phyloP scores from a whole-genome alignment of 2,888 invertebrate genomes.

The Xylocampa areola region DNA sequence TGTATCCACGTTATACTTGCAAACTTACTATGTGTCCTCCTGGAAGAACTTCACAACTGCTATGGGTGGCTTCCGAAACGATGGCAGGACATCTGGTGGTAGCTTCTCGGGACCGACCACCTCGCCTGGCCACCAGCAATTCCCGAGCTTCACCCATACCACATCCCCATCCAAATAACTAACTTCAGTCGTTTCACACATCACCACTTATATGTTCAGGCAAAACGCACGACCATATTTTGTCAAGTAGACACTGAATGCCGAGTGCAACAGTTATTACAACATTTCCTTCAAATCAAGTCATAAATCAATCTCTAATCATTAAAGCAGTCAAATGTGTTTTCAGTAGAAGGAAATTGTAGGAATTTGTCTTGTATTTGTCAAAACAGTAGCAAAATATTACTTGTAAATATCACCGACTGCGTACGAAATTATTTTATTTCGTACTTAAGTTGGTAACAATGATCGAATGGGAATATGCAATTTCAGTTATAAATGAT shows the following conservation, averaged over 20 bases:
- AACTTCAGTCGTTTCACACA: constrained; percentile 93
- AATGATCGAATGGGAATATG: constrained; percentile 62
- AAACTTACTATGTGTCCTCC: constrained; percentile 94
- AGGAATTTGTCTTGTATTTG: constrained; percentile 73
- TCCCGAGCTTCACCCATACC: constrained; percentile 95
- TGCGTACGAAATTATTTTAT: constrained; percentile 86
- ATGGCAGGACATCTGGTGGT: constrained; percentile 91
- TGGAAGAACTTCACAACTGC: constrained; percentile 96
- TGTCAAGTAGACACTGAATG: constrained; percentile 77
- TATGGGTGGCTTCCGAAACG: constrained; percentile 93
- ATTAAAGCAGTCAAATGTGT: constrained; percentile 59
- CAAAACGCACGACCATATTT: constrained; percentile 88
- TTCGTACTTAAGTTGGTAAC: constrained; percentile 74
- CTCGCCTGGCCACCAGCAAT: constrained; percentile 96
- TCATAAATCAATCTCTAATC: constrained; percentile 56
- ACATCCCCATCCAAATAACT: constrained; percentile 93
- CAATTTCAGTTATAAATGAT: constrained; percentile 1
- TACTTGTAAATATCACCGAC: constrained; percentile 89
- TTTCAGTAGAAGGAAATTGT: constrained; percentile 54
- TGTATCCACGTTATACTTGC: constrained; percentile 40
- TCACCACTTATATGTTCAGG: constrained; percentile 85
- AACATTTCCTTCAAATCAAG: constrained; percentile 69
- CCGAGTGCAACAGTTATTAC: constrained; percentile 78
- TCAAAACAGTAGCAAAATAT: constrained; percentile 87
- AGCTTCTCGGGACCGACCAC: constrained; percentile 91